A percentile compares a stretch with the other conserved stretches of the same genome.
Conservation (phyloP, 1,140 invertebrate genomes). For the Penaeus vannamei region DNA sequence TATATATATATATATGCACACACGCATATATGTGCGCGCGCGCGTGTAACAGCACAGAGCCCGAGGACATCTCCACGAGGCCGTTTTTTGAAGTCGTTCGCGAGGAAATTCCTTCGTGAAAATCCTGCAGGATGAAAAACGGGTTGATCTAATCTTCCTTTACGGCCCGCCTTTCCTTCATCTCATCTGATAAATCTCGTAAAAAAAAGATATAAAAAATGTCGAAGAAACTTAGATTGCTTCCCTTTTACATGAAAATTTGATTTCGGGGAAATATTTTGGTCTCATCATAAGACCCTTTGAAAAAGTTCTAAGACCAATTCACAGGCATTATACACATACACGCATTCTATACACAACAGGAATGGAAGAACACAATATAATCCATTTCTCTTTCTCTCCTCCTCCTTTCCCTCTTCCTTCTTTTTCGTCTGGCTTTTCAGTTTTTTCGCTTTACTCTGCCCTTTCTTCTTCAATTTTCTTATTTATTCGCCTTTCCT, state of each 20-base stretch:
- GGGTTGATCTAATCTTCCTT: constrained; percentile 53
- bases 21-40: neutral
- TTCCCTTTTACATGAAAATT: constrained; percentile 39
- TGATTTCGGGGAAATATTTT: constrained; percentile 31
- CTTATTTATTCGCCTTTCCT: no score
- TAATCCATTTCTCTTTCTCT: no score
- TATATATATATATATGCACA: constrained; percentile 4
- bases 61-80: neutral
- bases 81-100: neutral
- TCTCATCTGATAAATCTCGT: constrained; percentile 44
- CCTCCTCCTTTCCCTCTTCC: no score
- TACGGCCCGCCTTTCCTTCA: constrained; percentile 35
- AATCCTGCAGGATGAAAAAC: neutral
- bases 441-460: constrained; percentile 23
- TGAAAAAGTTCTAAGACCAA: no score
- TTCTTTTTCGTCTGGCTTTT: no score
- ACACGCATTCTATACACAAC: constrained; percentile 20
- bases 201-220: constrained; percentile 42
- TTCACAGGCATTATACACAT: no score
- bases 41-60: neutral
- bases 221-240: constrained; percentile 29
- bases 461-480: neutral
- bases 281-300: neutral
- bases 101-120: neutral
- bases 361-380: no score